Evolutionary conservation across 2,113 vertebrate species (phyloP).

Genomic region (Herpailurus yagouaroundi): DNA sequence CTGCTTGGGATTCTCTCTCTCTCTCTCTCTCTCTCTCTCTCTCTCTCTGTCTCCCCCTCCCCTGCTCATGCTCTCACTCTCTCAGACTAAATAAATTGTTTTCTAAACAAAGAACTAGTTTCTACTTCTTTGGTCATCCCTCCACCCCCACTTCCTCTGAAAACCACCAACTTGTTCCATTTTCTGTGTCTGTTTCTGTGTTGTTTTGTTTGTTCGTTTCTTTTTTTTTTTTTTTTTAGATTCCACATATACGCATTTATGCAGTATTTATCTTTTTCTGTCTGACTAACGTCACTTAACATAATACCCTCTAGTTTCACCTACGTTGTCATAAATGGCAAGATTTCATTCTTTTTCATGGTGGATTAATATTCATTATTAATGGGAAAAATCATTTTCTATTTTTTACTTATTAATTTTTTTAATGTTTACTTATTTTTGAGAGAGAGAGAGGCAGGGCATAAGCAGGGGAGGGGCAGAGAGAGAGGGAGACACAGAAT

Average conservation of each 20-base stretch:
- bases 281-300: not conserved
- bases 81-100: no score
- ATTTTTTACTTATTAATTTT: not conserved
- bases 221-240: not conserved
- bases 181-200: not conserved
- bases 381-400: not conserved
- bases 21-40: no score
- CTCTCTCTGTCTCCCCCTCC: no score
- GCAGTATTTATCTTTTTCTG: not conserved
- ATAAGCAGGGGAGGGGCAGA: no score
- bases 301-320: not conserved
- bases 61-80: no score
- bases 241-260: not conserved
- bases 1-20: no score
- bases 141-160: not conserved
- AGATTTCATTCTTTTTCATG: not conserved
- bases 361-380: not conserved
- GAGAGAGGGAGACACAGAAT: no score
- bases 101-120: not conserved
- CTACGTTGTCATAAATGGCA: not conserved
- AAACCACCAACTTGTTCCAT: not conserved
- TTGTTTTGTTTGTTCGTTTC: not conserved
- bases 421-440: no score
- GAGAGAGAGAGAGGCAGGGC: no score
- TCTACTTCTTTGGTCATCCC: not conserved